Percentiles rank a stretch among this genome's conserved stretches.
Conservation (phyloP, 2,113 vertebrate genomes). For the Catharus fuscescens region DNA sequence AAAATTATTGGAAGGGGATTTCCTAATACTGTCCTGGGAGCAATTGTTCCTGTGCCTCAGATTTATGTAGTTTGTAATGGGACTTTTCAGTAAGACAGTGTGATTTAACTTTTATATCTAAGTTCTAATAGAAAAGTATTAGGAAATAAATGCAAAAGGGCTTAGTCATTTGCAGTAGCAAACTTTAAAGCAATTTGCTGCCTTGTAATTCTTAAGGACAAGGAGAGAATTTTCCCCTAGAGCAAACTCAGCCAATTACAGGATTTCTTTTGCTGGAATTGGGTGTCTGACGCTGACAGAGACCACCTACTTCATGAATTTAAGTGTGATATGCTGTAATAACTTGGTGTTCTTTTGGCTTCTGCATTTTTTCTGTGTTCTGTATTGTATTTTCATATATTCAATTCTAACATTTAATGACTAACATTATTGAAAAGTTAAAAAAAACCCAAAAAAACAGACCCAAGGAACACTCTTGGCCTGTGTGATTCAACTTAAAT, state of each 20-base stretch:
- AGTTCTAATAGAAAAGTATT: constrained; percentile 14
- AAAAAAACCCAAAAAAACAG: too few relatives aligned
- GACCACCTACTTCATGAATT: background rate
- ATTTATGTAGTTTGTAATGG: constrained; percentile 9
- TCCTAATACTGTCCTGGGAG: background rate
- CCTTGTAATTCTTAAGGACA: background rate
- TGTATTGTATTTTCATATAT: background rate
- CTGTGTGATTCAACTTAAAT: background rate
- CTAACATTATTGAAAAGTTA: background rate
- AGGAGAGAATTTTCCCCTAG: background rate
- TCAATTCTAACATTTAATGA: background rate
- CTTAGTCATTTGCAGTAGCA: background rate
- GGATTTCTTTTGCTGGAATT: background rate
- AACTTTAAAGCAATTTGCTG: background rate
- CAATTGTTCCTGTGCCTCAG: background rate
- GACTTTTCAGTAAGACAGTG: background rate
- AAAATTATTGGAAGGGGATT: constrained; percentile 1
- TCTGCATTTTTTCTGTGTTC: background rate
- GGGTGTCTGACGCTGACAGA: background rate
- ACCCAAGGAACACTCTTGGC: background rate
- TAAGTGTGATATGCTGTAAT: background rate
- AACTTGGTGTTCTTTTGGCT: background rate
- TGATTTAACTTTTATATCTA: constrained; percentile 23
- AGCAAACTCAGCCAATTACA: background rate
- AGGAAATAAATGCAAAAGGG: constrained; percentile 30